Evolutionary conservation across 2,113 vertebrate species (phyloP).

Genomic region (Sclerurus mexicanus): DNA sequence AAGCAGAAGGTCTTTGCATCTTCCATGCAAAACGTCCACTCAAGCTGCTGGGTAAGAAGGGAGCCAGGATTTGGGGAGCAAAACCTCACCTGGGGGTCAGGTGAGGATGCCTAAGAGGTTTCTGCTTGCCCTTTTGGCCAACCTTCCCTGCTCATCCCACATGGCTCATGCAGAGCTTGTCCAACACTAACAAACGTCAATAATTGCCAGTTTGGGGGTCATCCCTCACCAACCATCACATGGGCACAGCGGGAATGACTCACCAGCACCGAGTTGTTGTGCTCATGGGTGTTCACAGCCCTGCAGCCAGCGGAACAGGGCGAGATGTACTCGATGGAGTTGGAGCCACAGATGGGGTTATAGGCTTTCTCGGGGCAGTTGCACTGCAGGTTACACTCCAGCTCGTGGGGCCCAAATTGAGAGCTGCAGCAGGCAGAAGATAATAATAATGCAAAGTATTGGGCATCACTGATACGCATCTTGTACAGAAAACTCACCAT

Average conservation of each 20-base stretch:
- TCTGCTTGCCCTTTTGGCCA: background rate
- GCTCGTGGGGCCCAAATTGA: rapidly evolving
- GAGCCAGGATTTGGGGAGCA: background rate
- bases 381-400: conserved; percentile 70
- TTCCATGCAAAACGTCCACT: background rate
- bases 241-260: background rate
- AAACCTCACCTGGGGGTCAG: background rate
- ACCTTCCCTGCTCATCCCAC: background rate
- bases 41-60: background rate
- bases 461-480: rapidly evolving
- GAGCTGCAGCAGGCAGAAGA: background rate
- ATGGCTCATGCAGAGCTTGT: background rate
- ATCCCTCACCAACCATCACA: background rate
- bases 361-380: conserved; percentile 71
- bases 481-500: rapidly evolving
- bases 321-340: conserved; percentile 78
- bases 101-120: background rate
- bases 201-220: background rate
- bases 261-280: background rate
- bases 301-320: conserved; percentile 84
- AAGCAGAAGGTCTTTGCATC: background rate
- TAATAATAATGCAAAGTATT: rapidly evolving
- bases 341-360: conserved; percentile 82
- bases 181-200: background rate
- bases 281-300: rapidly evolving